Conservation (phyloP, 2,113 vertebrate species). For the Lamprotornis superbus region DNA sequence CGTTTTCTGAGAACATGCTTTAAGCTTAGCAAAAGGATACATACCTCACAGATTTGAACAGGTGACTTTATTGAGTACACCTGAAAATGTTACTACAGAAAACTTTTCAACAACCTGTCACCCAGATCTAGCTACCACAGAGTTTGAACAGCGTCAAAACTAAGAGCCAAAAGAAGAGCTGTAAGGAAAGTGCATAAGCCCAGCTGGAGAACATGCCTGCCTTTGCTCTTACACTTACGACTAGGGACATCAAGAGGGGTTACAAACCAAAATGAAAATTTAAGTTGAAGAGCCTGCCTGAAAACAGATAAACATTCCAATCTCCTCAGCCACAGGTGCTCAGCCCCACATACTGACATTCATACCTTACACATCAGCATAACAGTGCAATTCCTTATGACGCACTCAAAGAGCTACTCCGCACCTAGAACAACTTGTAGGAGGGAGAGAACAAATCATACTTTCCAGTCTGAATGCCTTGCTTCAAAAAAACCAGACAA, state of each 20-base stretch:
- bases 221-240: rapidly evolving
- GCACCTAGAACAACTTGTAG: neutral
- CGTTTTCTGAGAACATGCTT: rapidly evolving
- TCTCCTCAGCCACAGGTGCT: neutral
- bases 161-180: neutral
- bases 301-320: rapidly evolving
- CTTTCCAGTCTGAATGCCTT: neutral
- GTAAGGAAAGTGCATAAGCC: rapidly evolving
- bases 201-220: neutral
- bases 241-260: rapidly evolving
- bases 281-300: neutral
- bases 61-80: neutral
- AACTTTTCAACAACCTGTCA: neutral
- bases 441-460: neutral
- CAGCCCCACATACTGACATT: neutral
- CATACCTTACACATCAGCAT: rapidly evolving
- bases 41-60: neutral
- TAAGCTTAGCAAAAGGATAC: neutral
- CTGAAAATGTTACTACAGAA: neutral
- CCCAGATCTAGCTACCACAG: neutral
- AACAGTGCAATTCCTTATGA: neutral
- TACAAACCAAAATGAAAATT: neutral
- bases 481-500: neutral
- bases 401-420: neutral
- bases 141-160: neutral